These are phyloP conservation scores for Cebidichthys violaceus DNA, from an alignment of 2,113 vertebrate genomes.

Conservation along the genomic window DNA sequence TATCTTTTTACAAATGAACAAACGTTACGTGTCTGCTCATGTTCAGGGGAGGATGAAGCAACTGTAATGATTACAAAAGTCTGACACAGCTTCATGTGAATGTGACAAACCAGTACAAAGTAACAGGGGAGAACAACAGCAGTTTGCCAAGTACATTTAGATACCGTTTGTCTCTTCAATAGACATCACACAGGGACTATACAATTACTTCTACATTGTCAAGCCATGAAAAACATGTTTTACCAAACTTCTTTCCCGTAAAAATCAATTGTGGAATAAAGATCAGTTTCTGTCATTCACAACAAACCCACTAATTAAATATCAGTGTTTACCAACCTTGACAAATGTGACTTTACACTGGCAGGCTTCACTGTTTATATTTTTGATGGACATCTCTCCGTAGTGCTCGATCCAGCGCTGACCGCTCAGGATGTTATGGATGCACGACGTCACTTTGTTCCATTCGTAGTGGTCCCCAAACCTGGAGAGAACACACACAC, in stretches of 20 bases:
- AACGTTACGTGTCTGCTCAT: background rate
- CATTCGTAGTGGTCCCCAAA: conserved; percentile 96
- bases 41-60: background rate
- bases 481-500: conserved; percentile 59
- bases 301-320: background rate
- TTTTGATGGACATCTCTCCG: conserved; percentile 93
- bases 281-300: background rate
- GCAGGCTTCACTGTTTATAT: conserved; percentile 86
- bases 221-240: background rate
- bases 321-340: conserved; percentile 85
- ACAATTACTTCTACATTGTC: background rate
- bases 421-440: conserved; percentile 97
- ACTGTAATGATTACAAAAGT: background rate
- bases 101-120: background rate
- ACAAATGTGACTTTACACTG: conserved; percentile 96
- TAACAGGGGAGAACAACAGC: background rate
- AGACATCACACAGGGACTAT: background rate
- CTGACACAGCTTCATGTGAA: background rate
- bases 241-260: background rate
- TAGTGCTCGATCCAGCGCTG: conserved; percentile 99
- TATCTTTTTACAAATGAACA: background rate
- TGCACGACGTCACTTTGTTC: conserved; percentile 99
- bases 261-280: background rate
- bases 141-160: background rate
- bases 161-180: background rate